Conservation (phyloP, 2,797 vertebrate species). For the Poecilia wingei region DNA sequence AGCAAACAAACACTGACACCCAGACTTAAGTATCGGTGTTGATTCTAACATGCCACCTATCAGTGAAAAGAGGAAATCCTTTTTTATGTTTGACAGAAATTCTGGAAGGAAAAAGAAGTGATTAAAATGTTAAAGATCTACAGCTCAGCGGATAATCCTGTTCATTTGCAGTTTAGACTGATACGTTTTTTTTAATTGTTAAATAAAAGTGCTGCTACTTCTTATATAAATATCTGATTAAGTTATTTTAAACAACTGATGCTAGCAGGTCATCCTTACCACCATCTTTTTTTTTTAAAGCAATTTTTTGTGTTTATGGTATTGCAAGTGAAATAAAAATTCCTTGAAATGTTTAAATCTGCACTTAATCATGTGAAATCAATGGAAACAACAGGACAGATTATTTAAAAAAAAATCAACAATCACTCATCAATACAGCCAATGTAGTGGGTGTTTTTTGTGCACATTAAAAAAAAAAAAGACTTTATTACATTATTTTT, state of each 20-base stretch:
- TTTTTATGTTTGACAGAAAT: slow-evolving; percentile 6
- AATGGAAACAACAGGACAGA: background rate
- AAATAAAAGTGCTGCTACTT: background rate
- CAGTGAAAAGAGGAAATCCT: slow-evolving; percentile 7
- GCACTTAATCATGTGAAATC: background rate
- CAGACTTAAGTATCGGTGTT: slow-evolving; percentile 26
- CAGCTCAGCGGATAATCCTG: background rate
- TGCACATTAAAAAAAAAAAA: background rate
- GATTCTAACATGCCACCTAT: slow-evolving; percentile 33
- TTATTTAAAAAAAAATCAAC: background rate
- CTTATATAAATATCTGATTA: background rate
- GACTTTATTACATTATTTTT: background rate
- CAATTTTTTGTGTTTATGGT: no score
- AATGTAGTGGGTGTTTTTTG: background rate
- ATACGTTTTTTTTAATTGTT: background rate
- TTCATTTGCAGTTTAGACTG: background rate
- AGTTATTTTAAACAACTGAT: background rate
- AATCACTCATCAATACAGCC: background rate
- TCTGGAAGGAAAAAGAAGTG: slow-evolving; percentile 9
- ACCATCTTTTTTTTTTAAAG: background rate
- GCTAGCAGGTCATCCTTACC: background rate
- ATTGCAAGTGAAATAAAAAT: background rate
- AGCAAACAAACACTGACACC: slow-evolving; percentile 24
- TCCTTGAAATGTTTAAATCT: background rate
- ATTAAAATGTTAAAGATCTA: background rate